Base-by-base conservation (phyloP, 2,113 vertebrate species). In the Zootoca vivipara region DNA sequence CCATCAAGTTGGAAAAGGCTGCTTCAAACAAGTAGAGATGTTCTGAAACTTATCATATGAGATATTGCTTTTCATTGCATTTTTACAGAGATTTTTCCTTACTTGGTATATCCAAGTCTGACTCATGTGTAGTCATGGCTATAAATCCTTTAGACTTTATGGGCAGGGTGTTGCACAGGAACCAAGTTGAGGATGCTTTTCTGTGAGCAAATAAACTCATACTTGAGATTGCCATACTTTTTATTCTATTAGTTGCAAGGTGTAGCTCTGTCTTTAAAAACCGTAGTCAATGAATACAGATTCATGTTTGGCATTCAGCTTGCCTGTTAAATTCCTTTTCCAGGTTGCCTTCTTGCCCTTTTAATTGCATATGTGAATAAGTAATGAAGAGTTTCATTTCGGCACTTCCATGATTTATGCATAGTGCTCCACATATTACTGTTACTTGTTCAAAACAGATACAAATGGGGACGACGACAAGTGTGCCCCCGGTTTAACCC, bases 331-430 rank as follows among this genome's bases (percentile, higher is more conserved):
- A 75, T 82, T 87, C n/a, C 20, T n/a, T 87, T 82, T 87, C 56
- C 38, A 75, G 28, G 70, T 75, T 65, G 70, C 56, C 72, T 82
- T 75, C 56, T 52, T 87, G 79, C 86, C 86, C 86, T 87, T 87
- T 82, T 87, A 87, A 87, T 75, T 87, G 86, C 86, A 82, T 87
- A 87, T 82, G 86, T 82, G 70, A 87, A 87, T 82, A 87, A 87
- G 69, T 82, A 87, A 87, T 87, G 79, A 87, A 87, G 79, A 87
- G 70, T 75, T 82, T 82, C 70, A 75, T 75, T 82, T 75, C 12
- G 10, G 70, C 56, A 82, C 38, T 75, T 82, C 56, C 38, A 75
- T 75, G 79, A 82, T 87, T 82, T 87, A 82, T 82, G n/a, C 56
- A 80, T 10, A 24, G 56, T 62, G 79, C 70, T 65, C 28, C 35